phyloP scores from a whole-genome alignment of 1,140 invertebrate species.

The Dendroctonus valens region DNA sequence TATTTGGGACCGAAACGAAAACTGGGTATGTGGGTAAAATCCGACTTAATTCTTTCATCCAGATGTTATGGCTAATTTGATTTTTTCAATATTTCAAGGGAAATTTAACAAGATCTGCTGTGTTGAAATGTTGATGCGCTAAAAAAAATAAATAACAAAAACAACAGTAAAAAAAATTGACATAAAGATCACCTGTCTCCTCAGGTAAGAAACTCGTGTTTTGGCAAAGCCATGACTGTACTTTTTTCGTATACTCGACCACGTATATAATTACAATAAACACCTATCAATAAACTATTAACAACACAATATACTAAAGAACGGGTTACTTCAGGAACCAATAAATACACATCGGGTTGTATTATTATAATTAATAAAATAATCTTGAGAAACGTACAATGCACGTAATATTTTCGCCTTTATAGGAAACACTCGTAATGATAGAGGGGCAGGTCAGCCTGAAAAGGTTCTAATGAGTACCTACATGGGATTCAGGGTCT shows the following conservation, averaged over 20 bases:
- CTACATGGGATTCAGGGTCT: conserved; percentile 15
- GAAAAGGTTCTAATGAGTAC: conserved; percentile 30
- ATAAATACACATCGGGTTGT: conserved; percentile 23
- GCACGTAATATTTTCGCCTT: conserved; percentile 22
- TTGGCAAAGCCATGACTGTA: not conserved
- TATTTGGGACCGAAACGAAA: not conserved
- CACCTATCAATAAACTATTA: conserved; percentile 33
- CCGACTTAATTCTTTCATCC: no score
- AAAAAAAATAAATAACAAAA: no score
- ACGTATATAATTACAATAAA: conserved; percentile 29
- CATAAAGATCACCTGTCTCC: not conserved
- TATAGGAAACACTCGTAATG: conserved; percentile 29
- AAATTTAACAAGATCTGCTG: no score
- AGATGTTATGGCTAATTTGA: no score
- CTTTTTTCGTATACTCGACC: not conserved
- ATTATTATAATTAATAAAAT: conserved; percentile 32
- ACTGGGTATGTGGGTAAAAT: no score
- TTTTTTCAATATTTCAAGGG: no score
- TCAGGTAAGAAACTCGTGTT: conserved; percentile 24
- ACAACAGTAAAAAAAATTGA: not conserved
- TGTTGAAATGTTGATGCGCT: no score
- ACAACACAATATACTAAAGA: conserved; percentile 23
- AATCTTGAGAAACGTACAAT: conserved; percentile 20
- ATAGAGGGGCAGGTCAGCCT: conserved; percentile 22
- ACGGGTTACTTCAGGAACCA: conserved; percentile 18